These are phyloP conservation scores for Sebastiscus tertius DNA, from an alignment of 2,797 vertebrate genomes.

Conservation along the genomic window DNA sequence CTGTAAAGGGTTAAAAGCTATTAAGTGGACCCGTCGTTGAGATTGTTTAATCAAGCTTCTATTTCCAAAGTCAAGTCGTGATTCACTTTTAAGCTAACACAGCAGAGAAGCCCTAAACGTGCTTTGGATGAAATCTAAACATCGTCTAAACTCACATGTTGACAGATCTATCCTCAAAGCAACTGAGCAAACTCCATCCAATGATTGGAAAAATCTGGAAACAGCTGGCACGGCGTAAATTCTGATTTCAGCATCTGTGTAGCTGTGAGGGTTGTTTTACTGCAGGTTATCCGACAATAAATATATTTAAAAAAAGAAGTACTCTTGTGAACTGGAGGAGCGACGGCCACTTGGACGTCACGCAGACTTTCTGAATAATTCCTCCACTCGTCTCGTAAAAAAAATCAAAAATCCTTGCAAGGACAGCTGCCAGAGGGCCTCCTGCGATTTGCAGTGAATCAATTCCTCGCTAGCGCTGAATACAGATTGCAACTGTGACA, in stretches of 20 bases:
- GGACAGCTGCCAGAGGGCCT: constrained; percentile 24
- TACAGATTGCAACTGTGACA: constrained; percentile 43
- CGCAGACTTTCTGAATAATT: neutral
- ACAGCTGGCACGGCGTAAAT: neutral
- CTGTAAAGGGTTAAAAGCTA: neutral
- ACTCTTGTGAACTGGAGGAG: neutral
- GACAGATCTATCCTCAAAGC: neutral
- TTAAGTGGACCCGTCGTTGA: neutral
- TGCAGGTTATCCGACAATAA: neutral
- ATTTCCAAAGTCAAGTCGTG: neutral
- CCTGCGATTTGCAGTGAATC: constrained; percentile 33
- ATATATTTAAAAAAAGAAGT: neutral
- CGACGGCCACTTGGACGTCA: neutral
- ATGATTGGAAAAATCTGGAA: neutral
- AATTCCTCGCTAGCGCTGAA: constrained; percentile 25
- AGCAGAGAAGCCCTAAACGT: neutral
- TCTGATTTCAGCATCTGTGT: neutral
- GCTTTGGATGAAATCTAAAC: neutral
- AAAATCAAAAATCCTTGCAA: constrained; percentile 4
- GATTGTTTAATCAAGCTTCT: neutral
- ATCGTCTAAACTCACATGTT: neutral
- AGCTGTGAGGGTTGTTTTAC: neutral
- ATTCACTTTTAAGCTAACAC: neutral
- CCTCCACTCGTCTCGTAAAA: neutral
- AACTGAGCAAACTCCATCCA: neutral